phyloP scores from a whole-genome alignment of 2,888 invertebrate genomes.

The Creontiades dilutus region DNA sequence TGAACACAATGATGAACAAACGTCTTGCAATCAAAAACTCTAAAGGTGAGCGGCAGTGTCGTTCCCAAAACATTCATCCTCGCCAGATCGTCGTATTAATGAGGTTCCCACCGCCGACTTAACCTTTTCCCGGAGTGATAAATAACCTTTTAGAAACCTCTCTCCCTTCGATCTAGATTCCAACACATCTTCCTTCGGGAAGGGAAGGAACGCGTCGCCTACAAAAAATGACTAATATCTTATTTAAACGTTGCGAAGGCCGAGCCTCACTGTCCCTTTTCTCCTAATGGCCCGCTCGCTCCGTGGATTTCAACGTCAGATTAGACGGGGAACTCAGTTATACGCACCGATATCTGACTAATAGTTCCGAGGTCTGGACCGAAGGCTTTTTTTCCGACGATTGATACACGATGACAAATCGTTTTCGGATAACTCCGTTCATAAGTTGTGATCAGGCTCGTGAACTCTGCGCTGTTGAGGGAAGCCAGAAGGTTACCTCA shows the following conservation, averaged over 20 bases:
- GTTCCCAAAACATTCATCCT: background rate
- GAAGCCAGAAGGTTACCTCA: background rate
- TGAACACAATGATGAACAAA: background rate
- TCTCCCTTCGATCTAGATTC: conserved; percentile 32
- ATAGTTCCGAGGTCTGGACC: conserved; percentile 14
- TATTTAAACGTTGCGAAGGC: conserved; percentile 35
- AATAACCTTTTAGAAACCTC: conserved; percentile 18
- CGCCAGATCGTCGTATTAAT: background rate
- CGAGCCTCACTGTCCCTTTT: background rate
- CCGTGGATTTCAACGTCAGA: conserved; percentile 34
- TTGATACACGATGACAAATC: conserved; percentile 22
- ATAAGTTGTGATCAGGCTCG: background rate
- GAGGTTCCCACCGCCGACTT: background rate
- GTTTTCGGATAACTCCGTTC: background rate
- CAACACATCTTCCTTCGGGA: background rate
- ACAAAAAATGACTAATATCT: conserved; percentile 38
- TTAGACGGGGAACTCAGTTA: conserved; percentile 30
- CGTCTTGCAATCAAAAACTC: background rate
- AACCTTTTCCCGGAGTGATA: conserved; percentile 27
- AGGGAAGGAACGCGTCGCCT: background rate
- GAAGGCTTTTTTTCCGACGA: background rate
- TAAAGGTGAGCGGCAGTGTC: background rate
- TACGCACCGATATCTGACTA: conserved; percentile 14
- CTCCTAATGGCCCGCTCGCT: conserved; percentile 21
- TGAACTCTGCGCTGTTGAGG: background rate